These are phyloP conservation scores for Nibea coibor DNA, from an alignment of 2,113 vertebrate species.

Conservation along the genomic window DNA sequence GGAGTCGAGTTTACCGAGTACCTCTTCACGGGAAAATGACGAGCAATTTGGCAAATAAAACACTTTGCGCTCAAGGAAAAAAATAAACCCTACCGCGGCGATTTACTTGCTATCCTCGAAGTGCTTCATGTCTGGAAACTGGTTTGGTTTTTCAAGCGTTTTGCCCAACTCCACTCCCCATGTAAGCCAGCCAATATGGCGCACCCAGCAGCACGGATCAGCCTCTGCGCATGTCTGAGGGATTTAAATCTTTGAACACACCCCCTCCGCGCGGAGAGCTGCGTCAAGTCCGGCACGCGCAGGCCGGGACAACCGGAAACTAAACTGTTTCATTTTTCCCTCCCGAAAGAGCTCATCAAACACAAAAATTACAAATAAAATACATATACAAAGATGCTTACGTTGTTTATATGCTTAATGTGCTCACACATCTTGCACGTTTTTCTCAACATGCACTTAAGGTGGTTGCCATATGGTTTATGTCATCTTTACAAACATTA, in stretches of 20 bases:
- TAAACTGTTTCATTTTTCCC: too few relatives aligned
- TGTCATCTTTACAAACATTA: too few relatives aligned
- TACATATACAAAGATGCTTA: not conserved
- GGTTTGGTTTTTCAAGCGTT: slow-evolving; percentile 56
- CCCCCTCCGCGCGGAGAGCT: slow-evolving; percentile 48
- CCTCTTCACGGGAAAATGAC: slow-evolving; percentile 37
- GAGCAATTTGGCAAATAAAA: slow-evolving; percentile 10
- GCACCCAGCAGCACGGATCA: slow-evolving; percentile 69
- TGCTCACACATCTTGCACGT: not conserved
- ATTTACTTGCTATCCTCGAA: slow-evolving; percentile 54
- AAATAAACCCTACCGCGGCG: slow-evolving; percentile 27
- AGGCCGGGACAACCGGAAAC: slow-evolving; percentile 17
- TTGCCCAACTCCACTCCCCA: slow-evolving; percentile 76
- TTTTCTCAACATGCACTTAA: not conserved
- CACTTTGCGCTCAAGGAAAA: slow-evolving; percentile 25
- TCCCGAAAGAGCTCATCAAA: not conserved
- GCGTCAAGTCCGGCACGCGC: not conserved
- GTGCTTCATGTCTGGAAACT: slow-evolving; percentile 65
- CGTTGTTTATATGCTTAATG: too few relatives aligned
- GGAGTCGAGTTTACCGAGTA: slow-evolving; percentile 74
- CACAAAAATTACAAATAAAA: too few relatives aligned
- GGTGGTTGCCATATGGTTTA: too few relatives aligned
- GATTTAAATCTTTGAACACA: slow-evolving; percentile 82
- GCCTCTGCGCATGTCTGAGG: slow-evolving; percentile 74
- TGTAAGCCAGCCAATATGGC: slow-evolving; percentile 81